A percentile compares a stretch with the other conserved stretches of the same genome.
Evolutionary conservation across 37 sponge, comb jelly and placozoan species (phyloP).

Genomic region (Aplysina aerophoba): DNA sequence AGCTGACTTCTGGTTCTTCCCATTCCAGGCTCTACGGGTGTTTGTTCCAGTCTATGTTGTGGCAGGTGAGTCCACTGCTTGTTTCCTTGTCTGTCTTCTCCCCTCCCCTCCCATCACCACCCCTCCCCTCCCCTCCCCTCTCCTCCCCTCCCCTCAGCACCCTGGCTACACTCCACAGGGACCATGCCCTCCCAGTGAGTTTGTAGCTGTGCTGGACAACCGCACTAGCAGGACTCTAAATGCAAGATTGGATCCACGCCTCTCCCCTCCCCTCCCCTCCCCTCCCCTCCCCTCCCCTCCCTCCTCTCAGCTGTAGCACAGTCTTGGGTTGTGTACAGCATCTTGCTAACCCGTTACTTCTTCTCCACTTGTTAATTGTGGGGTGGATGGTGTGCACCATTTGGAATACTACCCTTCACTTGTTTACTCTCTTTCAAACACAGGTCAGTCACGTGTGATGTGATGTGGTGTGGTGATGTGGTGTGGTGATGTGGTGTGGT

Average conservation of each 20-base stretch:
- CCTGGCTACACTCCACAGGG: neutral
- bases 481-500: neutral
- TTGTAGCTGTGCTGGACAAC: too few species aligned
- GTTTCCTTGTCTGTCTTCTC: neutral
- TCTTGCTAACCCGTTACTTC: slow-evolving; percentile 37
- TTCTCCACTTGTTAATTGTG: slow-evolving; percentile 31
- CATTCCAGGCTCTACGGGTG: too few species aligned
- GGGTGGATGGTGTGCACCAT: slow-evolving; percentile 32
- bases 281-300: too few species aligned
- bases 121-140: neutral
- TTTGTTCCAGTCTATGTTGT: too few species aligned
- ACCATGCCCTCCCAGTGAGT: neutral
- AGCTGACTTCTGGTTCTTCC: too few species aligned
- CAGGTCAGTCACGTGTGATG: slow-evolving; percentile 29
- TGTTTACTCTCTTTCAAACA: slow-evolving; percentile 64
- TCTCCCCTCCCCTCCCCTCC: too few species aligned
- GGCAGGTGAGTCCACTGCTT: neutral
- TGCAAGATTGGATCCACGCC: too few species aligned
- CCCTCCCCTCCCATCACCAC: neutral
- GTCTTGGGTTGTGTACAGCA: slow-evolving; percentile 13
- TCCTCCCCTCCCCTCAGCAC: neutral
- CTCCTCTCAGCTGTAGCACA: too few species aligned
- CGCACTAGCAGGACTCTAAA: too few species aligned
- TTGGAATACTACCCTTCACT: slow-evolving; percentile 43
- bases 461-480: too few species aligned